Evolutionary conservation across 2,888 invertebrate genomes (phyloP).

Genomic region (Apotomis betuletana): DNA sequence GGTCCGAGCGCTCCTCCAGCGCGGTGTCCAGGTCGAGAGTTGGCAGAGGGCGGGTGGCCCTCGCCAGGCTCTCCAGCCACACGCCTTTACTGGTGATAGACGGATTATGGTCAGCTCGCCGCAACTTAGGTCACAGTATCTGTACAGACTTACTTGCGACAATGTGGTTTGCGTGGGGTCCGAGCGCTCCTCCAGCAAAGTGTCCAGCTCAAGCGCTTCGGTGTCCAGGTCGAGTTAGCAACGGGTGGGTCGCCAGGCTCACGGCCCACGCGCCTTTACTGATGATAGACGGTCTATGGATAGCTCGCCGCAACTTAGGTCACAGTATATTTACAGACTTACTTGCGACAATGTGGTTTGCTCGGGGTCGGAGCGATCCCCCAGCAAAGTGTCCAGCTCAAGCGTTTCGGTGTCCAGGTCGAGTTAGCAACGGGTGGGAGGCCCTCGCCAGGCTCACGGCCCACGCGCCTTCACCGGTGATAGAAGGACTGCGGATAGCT

Average conservation of each 20-base stretch:
- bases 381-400: conserved; percentile 92
- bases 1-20: conserved; percentile 91
- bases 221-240: conserved; percentile 92
- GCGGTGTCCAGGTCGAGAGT: conserved; percentile 92
- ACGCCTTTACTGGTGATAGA: conserved; percentile 45
- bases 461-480: conserved; percentile 77
- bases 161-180: conserved; percentile 88
- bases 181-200: conserved; percentile 89
- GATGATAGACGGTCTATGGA: neutral
- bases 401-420: too few relatives aligned
- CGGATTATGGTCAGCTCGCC: too few relatives aligned
- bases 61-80: conserved; percentile 71
- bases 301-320: too few relatives aligned
- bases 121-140: too few relatives aligned
- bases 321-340: conserved; percentile 29
- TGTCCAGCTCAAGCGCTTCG: conserved; percentile 86
- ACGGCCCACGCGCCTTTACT: conserved; percentile 61
- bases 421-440: conserved; percentile 89
- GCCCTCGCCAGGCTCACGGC: conserved; percentile 83
- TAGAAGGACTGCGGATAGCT: too few relatives aligned
- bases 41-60: conserved; percentile 89
- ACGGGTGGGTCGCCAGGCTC: conserved; percentile 84
- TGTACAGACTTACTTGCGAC: conserved; percentile 66
- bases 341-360: conserved; percentile 84
- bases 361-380: conserved; percentile 91